A percentile compares a stretch with the other conserved stretches of the same genome.
These are phyloP conservation scores for Pomatorhinus ruficollis DNA, from an alignment of 2,113 vertebrate genomes.

Conservation along the genomic window DNA sequence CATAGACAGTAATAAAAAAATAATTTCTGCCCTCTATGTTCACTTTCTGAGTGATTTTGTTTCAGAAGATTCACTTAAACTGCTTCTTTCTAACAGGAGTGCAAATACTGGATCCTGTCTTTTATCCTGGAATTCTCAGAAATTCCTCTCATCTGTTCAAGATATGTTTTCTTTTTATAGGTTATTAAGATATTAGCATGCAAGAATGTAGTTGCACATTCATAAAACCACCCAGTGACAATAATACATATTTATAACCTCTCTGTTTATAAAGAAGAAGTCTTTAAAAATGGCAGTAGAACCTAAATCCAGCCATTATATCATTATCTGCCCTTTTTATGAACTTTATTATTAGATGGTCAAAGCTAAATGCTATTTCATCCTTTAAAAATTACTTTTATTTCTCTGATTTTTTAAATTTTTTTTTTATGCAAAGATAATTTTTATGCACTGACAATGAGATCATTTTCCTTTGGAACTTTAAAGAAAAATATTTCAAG, in stretches of 20 bases:
- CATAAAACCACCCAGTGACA: neutral
- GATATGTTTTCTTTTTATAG: neutral
- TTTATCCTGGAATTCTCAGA: neutral
- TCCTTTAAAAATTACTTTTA: neutral
- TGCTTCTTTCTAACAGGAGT: neutral
- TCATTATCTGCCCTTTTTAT: neutral
- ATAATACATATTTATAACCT: neutral
- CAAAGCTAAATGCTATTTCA: neutral
- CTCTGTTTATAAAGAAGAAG: neutral
- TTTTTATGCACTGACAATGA: neutral
- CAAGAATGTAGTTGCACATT: neutral
- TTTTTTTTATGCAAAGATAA: neutral
- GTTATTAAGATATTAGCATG: neutral
- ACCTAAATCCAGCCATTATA: neutral
- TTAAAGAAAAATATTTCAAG: neutral
- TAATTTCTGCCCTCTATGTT: neutral
- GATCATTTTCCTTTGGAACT: neutral
- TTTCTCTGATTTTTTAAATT: neutral
- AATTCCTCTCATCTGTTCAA: neutral
- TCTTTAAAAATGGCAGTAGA: neutral
- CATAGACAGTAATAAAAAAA: neutral
- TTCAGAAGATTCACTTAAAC: neutral
- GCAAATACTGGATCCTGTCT: neutral
- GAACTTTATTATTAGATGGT: neutral
- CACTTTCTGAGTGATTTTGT: neutral